Evolutionary conservation across 2,113 vertebrate genomes (phyloP).

Genomic region (Solea senegalensis): DNA sequence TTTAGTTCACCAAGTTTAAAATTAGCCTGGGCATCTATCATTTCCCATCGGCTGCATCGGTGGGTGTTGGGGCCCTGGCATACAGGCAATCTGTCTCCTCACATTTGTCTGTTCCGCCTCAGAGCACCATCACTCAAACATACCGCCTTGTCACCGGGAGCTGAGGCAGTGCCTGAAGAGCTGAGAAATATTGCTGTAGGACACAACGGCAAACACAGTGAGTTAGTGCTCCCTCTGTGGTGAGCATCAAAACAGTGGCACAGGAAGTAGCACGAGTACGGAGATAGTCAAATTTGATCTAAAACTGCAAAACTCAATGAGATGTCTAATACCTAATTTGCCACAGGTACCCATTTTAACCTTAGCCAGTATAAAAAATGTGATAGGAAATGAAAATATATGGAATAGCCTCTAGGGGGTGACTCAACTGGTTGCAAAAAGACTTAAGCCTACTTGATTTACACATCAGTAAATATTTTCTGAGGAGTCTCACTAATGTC

Average conservation of each 20-base stretch:
- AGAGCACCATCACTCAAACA: constrained; percentile 72
- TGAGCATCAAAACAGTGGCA: constrained; percentile 23
- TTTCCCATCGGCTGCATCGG: constrained; percentile 69
- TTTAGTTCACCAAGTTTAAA: constrained; percentile 81
- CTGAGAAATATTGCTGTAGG: constrained; percentile 45
- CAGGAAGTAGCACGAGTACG: background rate
- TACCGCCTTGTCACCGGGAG: constrained; percentile 55
- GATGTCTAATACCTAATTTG: too few species aligned
- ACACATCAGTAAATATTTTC: too few species aligned
- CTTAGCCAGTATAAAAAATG: too few species aligned
- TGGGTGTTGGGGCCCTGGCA: constrained; percentile 62
- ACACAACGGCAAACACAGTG: constrained; percentile 51
- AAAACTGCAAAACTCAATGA: too few species aligned
- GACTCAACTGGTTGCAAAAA: too few species aligned
- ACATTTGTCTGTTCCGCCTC: constrained; percentile 60
- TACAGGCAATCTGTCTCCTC: constrained; percentile 68
- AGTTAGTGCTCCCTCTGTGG: constrained; percentile 8
- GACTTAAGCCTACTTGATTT: too few species aligned
- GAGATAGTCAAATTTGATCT: background rate
- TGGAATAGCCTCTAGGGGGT: too few species aligned
- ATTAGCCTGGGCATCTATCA: constrained; percentile 81
- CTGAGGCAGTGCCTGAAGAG: constrained; percentile 38
- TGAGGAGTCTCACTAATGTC: too few species aligned
- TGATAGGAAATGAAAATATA: too few species aligned
- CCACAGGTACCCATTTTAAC: too few species aligned